Evolutionary conservation across 2,888 invertebrate species (phyloP), one percentile per base, ranked within the genome.

Genomic region (Laspeyria flexula): DNA sequence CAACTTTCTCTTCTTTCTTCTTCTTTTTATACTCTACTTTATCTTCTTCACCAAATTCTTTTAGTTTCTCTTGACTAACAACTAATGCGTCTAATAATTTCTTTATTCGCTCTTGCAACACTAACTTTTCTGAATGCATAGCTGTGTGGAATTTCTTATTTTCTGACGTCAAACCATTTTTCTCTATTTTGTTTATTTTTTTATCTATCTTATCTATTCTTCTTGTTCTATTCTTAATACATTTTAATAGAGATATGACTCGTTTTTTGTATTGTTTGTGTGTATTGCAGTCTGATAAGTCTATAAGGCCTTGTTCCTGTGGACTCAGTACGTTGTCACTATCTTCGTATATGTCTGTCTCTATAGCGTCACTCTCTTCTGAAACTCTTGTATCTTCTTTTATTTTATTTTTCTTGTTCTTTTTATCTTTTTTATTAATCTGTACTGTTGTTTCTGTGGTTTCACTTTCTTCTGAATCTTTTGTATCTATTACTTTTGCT

Each of bases 141-240:
- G 88, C 85, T 2, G 86, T 85, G 55, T 89, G 89, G 39, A 65
- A 83, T 40, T 80, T 79, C 44, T 91, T 90, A 23, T 87, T 91
- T 34, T 71, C 73, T 0, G 79, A 58, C 7, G 67, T 74, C 0
- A 92, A 56, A 0, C 73, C 71, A 11, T 65, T 79, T 0, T 82
- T 75, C 62, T 93, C 93, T 54, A 93, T 70, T 0, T 53, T 72
- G 1, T 63, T 11, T 49, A 90, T 79, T 69, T 89, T 88, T 31
- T 73, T 59, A 1, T 83, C 73, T 55, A 88, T 74, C 3, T 56
- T 74, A 0, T 77, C 65, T 34, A 80, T 50, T 7, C 83, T 73
- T 51, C 66, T 71, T 0, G 58, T 54, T 65, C 78, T 83, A 1
- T 70, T 78, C n/a, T 79, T 78, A 5, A 90, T 64, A 0, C 81